phyloP scores from a whole-genome alignment of 2,888 invertebrate genomes.

The Cordilura impudica region DNA sequence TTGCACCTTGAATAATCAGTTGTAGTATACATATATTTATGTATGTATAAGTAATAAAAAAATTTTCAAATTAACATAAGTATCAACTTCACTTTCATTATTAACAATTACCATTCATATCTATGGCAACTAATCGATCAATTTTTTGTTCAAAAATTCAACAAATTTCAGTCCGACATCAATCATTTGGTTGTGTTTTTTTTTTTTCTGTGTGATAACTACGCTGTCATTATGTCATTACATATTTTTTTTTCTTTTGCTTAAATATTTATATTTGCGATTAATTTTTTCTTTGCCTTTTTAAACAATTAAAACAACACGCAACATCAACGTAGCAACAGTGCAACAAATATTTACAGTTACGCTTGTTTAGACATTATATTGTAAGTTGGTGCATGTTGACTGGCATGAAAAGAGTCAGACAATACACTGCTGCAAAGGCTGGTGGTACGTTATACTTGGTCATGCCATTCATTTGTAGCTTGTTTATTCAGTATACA shows the following conservation, averaged over 20 bases:
- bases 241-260: too few species aligned
- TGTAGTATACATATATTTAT: too few species aligned
- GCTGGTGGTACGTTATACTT: too few species aligned
- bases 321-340: conserved; percentile 4
- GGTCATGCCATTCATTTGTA: too few species aligned
- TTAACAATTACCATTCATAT: conserved; percentile 36
- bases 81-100: neutral
- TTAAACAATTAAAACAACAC: neutral
- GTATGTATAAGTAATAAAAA: neutral
- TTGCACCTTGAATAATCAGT: too few species aligned
- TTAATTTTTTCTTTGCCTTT: neutral
- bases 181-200: conserved; percentile 37
- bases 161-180: conserved; percentile 37
- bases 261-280: neutral
- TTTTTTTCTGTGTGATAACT: neutral
- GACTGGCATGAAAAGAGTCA: neutral
- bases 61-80: neutral
- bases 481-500: too few species aligned
- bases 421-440: neutral
- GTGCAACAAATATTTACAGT: conserved; percentile 4
- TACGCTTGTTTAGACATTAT: conserved; percentile 28
- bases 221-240: neutral
- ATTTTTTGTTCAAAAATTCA: conserved; percentile 39
- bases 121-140: conserved; percentile 57
- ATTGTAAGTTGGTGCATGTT: conserved; percentile 15